A percentile compares a stretch with the other conserved stretches of the same genome.
phyloP scores from a whole-genome alignment of 2,888 invertebrate species.

The Scaptomyza polygonia region DNA sequence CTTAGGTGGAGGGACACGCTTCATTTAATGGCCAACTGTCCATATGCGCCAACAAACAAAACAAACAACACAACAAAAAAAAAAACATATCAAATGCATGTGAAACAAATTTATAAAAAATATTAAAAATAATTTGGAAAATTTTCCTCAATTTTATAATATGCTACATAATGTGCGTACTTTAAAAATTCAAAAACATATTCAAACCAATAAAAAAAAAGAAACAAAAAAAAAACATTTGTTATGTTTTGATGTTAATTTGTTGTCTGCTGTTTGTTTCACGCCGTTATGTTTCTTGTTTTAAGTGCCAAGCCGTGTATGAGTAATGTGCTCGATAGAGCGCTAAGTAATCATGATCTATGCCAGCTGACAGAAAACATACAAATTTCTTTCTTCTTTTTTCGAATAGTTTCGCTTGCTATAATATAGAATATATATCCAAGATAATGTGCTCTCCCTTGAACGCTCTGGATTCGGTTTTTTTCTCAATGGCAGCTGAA shows the following conservation, averaged over 20 bases:
- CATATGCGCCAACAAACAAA: constrained; percentile 18
- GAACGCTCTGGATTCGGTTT: constrained; percentile 10
- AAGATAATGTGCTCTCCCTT: constrained; percentile 34
- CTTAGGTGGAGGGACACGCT: constrained; percentile 24
- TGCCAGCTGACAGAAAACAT: constrained; percentile 57
- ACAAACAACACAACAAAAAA: not conserved
- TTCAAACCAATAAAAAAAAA: constrained; percentile 22
- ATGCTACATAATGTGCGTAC: too few relatives aligned
- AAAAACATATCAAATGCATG: constrained; percentile 24
- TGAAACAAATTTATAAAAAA: constrained; percentile 44
- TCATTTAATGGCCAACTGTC: constrained; percentile 55
- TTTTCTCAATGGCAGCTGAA: constrained; percentile 47
- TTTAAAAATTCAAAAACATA: constrained; percentile 19
- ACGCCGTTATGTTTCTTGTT: constrained; percentile 23
- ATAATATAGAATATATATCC: too few relatives aligned
- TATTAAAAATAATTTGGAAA: constrained; percentile 27
- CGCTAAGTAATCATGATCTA: constrained; percentile 57
- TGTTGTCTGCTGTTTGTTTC: constrained; percentile 38
- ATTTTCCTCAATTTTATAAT: too few relatives aligned
- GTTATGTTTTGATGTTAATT: constrained; percentile 20
- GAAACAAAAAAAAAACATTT: constrained; percentile 1
- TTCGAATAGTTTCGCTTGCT: constrained; percentile 29
- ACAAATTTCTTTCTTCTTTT: constrained; percentile 9
- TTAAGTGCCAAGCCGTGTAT: constrained; percentile 73
- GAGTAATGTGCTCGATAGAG: constrained; percentile 63